Base-by-base conservation (phyloP, 2,797 vertebrate species). In the Sarcophilus harrisii region DNA sequence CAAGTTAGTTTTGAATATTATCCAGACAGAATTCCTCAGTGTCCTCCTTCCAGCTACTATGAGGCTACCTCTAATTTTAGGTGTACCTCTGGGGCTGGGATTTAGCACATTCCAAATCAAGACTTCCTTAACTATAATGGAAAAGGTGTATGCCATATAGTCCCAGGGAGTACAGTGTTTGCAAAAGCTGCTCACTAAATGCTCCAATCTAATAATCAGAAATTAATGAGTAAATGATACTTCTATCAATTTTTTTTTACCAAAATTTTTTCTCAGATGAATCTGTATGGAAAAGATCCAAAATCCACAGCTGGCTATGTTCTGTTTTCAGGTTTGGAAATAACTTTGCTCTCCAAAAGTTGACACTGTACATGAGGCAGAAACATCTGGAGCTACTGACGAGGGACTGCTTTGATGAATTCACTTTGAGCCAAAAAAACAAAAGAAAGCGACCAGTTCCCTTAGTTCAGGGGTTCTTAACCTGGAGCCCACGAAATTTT, bases 301-400 rank as follows among this genome's bases (percentile, higher is more conserved):
- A 94, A 91, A 92, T 52, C 92, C 89, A 95, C 95, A 97, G 97
- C 96, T 97, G 96, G 93, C 66, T 95, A 59, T 96, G 92, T 94
- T 98, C 94, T 95, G 94, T 95, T 97, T 97, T 93, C 95, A 97
- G 94, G 92, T 96, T 98, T 96, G 95, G 90, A 97, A 97, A 93
- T 90, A 92, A 91, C 94, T 97, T 93, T 95, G 91, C 96, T 96
- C 95, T 97, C 95, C 94, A 90, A 97, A 97, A 95, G 92, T 94
- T 96, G 94, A 97, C 95, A 89, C 91, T 91, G 62, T 95, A 57
- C 92, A 13, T 45, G 93, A 90, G 89, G 96, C 90, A 95, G 58
- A 93, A 89, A 49, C 62, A 92, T 94, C 96, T 96, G 93, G 29
- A 94, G 96, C 96, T 95, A 92, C 95, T 38, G 92, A 92, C 59